These are phyloP conservation scores for Ochotona princeps DNA, from an alignment of 2,113 vertebrate genomes.

Conservation along the genomic window DNA sequence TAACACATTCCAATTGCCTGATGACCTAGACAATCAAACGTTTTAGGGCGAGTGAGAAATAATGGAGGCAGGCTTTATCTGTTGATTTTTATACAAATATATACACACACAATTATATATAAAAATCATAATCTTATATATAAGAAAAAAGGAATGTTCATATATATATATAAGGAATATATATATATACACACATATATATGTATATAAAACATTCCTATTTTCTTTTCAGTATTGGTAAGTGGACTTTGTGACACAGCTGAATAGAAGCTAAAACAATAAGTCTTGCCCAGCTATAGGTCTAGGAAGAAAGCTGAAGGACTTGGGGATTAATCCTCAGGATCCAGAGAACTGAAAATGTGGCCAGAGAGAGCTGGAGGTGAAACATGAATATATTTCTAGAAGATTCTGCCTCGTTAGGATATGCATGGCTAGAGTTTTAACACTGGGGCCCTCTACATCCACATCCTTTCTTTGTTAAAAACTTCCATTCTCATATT, in stretches of 20 bases:
- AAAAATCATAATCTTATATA: no score
- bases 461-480: not conserved
- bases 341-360: not conserved
- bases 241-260: not conserved
- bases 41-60: not conserved
- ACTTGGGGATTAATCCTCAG: not conserved
- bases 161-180: no score
- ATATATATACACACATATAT: no score
- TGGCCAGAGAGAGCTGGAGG: not conserved
- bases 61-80: not conserved
- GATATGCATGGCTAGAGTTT: not conserved
- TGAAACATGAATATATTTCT: not conserved
- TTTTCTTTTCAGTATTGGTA: slow-evolving; percentile 12
- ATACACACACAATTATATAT: no score
- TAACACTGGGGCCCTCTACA: not conserved
- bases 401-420: not conserved
- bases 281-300: not conserved
- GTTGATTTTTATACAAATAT: not conserved
- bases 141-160: no score
- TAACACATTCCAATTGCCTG: not conserved
- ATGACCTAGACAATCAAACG: not conserved
- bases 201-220: not conserved
- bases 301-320: not conserved
- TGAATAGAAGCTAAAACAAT: not conserved
- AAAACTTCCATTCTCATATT: not conserved